A percentile compares a stretch with the other conserved stretches of the same genome.
These are phyloP conservation scores for Orthosia incerta DNA, from an alignment of 2,888 invertebrate species.

Conservation along the genomic window DNA sequence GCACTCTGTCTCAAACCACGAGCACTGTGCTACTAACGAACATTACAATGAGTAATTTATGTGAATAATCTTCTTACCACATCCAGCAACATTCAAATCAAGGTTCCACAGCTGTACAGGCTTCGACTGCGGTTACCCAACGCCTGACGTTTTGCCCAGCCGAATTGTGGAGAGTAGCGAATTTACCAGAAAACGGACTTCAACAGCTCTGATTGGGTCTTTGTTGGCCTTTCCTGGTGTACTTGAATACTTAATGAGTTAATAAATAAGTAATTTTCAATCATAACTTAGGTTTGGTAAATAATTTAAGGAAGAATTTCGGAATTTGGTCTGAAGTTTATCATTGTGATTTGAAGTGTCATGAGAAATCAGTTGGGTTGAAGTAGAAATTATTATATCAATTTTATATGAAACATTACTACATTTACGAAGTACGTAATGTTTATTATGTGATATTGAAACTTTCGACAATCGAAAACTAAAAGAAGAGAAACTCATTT, in stretches of 20 bases:
- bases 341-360: constrained; percentile 23
- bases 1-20: background rate
- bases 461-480: constrained; percentile 3
- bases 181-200: constrained; percentile 62
- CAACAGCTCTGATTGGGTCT: constrained; percentile 60
- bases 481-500: background rate
- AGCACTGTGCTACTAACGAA: background rate
- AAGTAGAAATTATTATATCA: too few relatives aligned
- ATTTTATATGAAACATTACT: too few relatives aligned
- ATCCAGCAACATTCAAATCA: constrained; percentile 45
- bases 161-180: constrained; percentile 60
- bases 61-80: background rate
- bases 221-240: constrained; percentile 48
- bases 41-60: background rate
- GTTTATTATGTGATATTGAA: background rate
- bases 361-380: background rate
- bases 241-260: constrained; percentile 29
- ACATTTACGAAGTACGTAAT: background rate
- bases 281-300: constrained; percentile 19
- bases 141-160: constrained; percentile 65
- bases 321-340: constrained; percentile 19
- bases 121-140: constrained; percentile 63
- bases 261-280: constrained; percentile 56
- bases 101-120: constrained; percentile 36
- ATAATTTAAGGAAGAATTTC: constrained; percentile 16